Percentiles rank a stretch among this genome's conserved stretches.
Conservation (phyloP, 2,888 invertebrate species). For the Gibbula magus region DNA sequence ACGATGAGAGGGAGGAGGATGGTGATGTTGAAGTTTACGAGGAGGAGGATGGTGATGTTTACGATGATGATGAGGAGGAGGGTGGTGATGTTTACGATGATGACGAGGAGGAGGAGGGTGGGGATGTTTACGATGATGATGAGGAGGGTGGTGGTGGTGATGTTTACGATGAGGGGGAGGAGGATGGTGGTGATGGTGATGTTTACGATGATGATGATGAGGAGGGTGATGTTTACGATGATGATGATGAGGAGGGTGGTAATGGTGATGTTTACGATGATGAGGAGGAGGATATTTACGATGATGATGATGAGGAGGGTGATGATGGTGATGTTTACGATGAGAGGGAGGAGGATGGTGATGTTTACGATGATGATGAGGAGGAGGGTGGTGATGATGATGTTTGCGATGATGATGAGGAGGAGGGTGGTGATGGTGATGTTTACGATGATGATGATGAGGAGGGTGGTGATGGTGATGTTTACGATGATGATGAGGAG, state of each 20-base stretch:
- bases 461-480: no score
- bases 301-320: neutral
- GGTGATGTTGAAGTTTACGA: no score
- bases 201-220: neutral
- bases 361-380: no score
- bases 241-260: neutral
- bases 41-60: neutral
- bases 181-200: neutral
- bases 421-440: no score
- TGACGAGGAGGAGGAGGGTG: neutral
- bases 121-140: neutral
- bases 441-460: no score
- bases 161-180: neutral
- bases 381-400: no score
- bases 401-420: no score
- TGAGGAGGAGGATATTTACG: neutral
- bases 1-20: no score
- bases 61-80: neutral
- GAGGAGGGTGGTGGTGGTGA: neutral
- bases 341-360: neutral
- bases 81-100: neutral
- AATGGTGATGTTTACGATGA: neutral
- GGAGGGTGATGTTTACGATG: neutral
- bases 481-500: no score
- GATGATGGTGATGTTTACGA: neutral